A percentile compares a stretch with the other conserved stretches of the same genome.
These are phyloP conservation scores for Drosophila virilis DNA, from an alignment of 1,140 invertebrate genomes.

Conservation along the genomic window DNA sequence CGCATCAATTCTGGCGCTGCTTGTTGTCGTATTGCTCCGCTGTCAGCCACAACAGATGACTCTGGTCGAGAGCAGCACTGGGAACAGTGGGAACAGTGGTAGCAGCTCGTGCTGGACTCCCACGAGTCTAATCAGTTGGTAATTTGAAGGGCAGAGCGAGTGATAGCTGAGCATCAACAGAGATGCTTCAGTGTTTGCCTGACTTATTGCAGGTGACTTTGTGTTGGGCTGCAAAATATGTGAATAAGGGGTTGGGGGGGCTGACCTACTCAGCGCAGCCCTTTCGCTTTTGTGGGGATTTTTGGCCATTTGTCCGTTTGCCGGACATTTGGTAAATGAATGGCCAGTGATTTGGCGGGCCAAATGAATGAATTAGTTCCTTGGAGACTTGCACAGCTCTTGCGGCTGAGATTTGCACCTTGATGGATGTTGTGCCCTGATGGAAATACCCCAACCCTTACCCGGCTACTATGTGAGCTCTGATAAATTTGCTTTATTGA, in stretches of 20 bases:
- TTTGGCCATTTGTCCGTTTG: conserved; percentile 37
- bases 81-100: background rate
- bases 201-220: conserved; percentile 75
- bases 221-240: conserved; percentile 10
- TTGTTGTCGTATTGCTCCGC: conserved; percentile 21
- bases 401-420: conserved; percentile 35
- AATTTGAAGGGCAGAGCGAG: conserved; percentile 72
- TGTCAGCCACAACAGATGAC: conserved; percentile 65
- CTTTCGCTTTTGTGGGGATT: conserved; percentile 33
- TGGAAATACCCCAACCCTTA: background rate
- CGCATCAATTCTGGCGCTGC: conserved; percentile 58
- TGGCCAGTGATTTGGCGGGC: conserved; percentile 66
- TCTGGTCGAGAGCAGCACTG: conserved; percentile 29
- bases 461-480: conserved; percentile 1
- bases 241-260: background rate
- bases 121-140: conserved; percentile 77
- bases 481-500: conserved; percentile 51
- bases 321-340: conserved; percentile 74
- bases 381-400: conserved; percentile 50
- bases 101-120: conserved; percentile 32
- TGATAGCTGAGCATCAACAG: conserved; percentile 58
- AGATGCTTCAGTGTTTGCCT: conserved; percentile 52
- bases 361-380: conserved; percentile 81
- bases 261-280: conserved; percentile 5
- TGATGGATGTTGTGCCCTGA: conserved; percentile 31